These are phyloP conservation scores for Volucella inflata DNA, from an alignment of 2,888 invertebrate species.

Conservation along the genomic window DNA sequence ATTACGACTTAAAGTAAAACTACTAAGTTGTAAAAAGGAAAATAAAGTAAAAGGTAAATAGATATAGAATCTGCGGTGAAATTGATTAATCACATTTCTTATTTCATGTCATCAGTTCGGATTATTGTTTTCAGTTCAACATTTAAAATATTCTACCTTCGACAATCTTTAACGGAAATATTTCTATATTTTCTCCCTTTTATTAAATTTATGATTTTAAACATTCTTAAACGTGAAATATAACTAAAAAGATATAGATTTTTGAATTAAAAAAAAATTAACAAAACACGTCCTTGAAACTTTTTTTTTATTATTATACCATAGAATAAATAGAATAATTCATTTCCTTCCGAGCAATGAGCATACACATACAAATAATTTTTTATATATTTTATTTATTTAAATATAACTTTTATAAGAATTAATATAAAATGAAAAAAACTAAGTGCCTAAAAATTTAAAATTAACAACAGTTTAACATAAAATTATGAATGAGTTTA, in stretches of 20 bases:
- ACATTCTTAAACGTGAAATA: not conserved
- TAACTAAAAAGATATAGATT: conserved; percentile 7
- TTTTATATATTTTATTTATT: conserved; percentile 32
- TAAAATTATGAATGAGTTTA: conserved; percentile 7
- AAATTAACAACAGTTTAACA: conserved; percentile 13
- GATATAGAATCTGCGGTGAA: conserved; percentile 12
- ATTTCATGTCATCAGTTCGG: not conserved
- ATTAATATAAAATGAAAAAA: conserved; percentile 23
- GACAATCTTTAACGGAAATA: conserved; percentile 47
- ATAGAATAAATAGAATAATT: not conserved
- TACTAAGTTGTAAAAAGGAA: conserved; percentile 34
- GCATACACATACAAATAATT: conserved; percentile 5
- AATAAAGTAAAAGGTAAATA: conserved; percentile 30
- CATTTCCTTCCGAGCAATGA: not conserved
- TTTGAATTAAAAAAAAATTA: not conserved
- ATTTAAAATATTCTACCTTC: conserved; percentile 51
- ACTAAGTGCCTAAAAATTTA: conserved; percentile 63
- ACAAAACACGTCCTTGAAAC: no score
- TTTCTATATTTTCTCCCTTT: not conserved
- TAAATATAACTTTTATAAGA: conserved; percentile 23
- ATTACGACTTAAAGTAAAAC: not conserved
- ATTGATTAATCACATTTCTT: conserved; percentile 7
- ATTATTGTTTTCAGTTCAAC: conserved; percentile 2
- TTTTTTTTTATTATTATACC: no score
- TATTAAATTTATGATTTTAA: not conserved